Evolutionary conservation across 2,888 invertebrate genomes (phyloP), one percentile per base, ranked within the genome.

Genomic region (Onchidella celtica): DNA sequence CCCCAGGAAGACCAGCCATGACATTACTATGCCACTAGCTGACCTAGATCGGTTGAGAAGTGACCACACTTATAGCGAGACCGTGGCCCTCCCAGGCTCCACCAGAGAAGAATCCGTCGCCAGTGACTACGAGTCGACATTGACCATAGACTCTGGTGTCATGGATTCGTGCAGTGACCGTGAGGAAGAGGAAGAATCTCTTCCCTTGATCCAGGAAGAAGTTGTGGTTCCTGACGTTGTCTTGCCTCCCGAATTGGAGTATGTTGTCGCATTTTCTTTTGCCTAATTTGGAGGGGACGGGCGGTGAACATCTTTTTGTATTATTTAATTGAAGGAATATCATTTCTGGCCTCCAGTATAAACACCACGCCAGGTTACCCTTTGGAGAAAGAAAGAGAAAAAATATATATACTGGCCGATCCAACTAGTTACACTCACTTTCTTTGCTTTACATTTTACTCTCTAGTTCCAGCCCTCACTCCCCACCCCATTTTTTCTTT

Each of bases 71-170:
- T 82, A 83, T 24, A 77, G 72, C 63, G 80, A 70, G 47, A 74
- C 76, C 38, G 69, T 75, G 32, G 80, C 79, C 38, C 57, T 78
- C 14, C 61, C 83, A 17, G 69, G 81, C 17, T 84, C 83, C 66
- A 84, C 86, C 0, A 72, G 83, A 3, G 83, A 86, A 14, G 83
- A 86, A 57, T 85, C 85, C 2, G 69, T 81, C 40, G 70, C 78
- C 59, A 85, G 85, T 55, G 85, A 85, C 61, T 84, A 76, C 65
- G 85, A 84, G 55, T 81, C 83, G 3, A 40, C 66, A 17, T 36
- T 81, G 66, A 85, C 83, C 11, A 24, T 83, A 69, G 85, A 84
- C 59, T 85, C 85, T 0, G 85, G 83, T 11, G 65, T 85, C 3
- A 82, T 74, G 65, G 84, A 82, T 38, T 70, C 82, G 47, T 82